Evolutionary conservation across 2,797 vertebrate species (phyloP).

Genomic region (Enoplosus armatus): DNA sequence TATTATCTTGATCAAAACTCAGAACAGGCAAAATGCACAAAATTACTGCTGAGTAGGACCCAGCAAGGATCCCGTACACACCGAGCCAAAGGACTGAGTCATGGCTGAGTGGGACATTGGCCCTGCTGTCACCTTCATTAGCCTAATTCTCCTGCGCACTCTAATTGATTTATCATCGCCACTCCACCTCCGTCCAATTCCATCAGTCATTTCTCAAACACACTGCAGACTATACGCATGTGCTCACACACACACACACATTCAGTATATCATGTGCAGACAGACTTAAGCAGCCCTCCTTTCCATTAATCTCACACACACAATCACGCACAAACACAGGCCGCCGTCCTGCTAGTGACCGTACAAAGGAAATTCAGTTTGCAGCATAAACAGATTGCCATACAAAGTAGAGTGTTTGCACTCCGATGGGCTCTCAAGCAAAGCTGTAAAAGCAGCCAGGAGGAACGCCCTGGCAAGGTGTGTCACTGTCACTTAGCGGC

Average conservation of each 20-base stretch:
- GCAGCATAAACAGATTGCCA: slow-evolving; percentile 39
- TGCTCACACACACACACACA: slow-evolving; percentile 8
- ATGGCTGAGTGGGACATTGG: slow-evolving; percentile 57
- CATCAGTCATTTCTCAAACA: slow-evolving; percentile 55
- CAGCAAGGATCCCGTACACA: background rate
- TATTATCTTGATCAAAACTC: slow-evolving; percentile 1
- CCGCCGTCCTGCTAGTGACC: background rate
- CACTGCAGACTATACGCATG: background rate
- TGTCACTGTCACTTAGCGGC: slow-evolving; percentile 45
- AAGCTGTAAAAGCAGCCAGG: slow-evolving; percentile 28
- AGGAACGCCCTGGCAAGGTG: slow-evolving; percentile 27
- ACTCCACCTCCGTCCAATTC: slow-evolving; percentile 58
- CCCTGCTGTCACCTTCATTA: slow-evolving; percentile 71
- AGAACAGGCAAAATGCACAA: background rate
- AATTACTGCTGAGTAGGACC: slow-evolving; percentile 10
- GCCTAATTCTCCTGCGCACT: slow-evolving; percentile 62
- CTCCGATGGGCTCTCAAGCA: slow-evolving; percentile 24
- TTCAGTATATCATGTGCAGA: slow-evolving; percentile 19
- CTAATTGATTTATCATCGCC: slow-evolving; percentile 79
- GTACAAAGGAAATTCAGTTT: slow-evolving; percentile 29
- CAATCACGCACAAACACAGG: background rate
- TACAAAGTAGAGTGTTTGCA: slow-evolving; percentile 45
- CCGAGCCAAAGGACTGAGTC: slow-evolving; percentile 54
- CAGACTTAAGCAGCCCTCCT: background rate
- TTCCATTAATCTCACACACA: slow-evolving; percentile 41